A percentile compares a stretch with the other conserved stretches of the same genome.
Evolutionary conservation across 2,888 invertebrate species (phyloP).

Genomic region (Osmoderma eremita): DNA sequence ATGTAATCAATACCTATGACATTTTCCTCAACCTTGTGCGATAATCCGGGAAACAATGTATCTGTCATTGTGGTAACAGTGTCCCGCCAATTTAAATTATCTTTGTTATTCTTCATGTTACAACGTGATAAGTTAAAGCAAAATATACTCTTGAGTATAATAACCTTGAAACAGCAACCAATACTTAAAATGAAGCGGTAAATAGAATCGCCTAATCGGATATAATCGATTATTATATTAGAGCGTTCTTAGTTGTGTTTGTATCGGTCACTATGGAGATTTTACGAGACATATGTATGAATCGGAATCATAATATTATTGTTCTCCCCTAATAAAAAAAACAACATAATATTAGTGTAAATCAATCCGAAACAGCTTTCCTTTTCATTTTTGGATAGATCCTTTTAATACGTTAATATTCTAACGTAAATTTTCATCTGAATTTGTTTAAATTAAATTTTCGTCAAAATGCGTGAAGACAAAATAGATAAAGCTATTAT

Average conservation of each 20-base stretch:
- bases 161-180: too few relatives aligned
- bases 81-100: slow-evolving; percentile 60
- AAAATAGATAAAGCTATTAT: slow-evolving; percentile 15
- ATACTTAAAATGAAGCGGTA: too few relatives aligned
- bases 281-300: neutral
- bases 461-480: neutral
- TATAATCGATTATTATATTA: slow-evolving; percentile 5
- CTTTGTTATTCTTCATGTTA: neutral
- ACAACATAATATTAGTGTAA: too few relatives aligned
- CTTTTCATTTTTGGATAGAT: too few relatives aligned
- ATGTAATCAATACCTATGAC: slow-evolving; percentile 46
- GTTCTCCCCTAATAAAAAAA: too few relatives aligned
- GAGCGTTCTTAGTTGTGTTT: slow-evolving; percentile 2
- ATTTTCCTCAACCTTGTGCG: slow-evolving; percentile 54
- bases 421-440: too few relatives aligned
- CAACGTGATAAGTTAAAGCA: too few relatives aligned
- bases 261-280: slow-evolving; percentile 10
- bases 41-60: slow-evolving; percentile 65
- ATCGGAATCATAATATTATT: neutral
- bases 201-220: too few relatives aligned
- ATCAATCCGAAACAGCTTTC: too few relatives aligned
- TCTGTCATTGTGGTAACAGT: slow-evolving; percentile 63
- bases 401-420: too few relatives aligned
- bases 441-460: slow-evolving; percentile 15
- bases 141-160: too few relatives aligned